phyloP scores from a whole-genome alignment of 2,113 vertebrate species.

The Gymnocephalus cernua region DNA sequence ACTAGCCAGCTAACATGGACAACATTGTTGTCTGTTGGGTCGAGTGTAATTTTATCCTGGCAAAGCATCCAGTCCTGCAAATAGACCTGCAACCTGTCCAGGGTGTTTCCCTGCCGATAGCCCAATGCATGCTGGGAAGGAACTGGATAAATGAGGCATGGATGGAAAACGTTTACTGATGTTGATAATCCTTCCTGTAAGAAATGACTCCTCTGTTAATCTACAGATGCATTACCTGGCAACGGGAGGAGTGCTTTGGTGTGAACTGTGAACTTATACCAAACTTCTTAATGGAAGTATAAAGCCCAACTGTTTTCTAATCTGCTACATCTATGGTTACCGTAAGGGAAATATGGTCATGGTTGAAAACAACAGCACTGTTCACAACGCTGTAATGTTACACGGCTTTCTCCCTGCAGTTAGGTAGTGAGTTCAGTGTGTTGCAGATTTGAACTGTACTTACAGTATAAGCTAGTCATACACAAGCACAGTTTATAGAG shows the following conservation, averaged over 20 bases:
- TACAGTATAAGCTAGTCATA: too few relatives aligned
- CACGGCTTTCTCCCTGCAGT: too few relatives aligned
- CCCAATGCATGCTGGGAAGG: constrained; percentile 32
- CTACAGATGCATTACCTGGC: constrained; percentile 20
- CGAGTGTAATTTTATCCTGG: constrained; percentile 40
- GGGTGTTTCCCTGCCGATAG: constrained; percentile 38
- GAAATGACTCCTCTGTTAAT: constrained; percentile 26
- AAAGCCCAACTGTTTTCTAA: too few relatives aligned
- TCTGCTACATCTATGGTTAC: too few relatives aligned
- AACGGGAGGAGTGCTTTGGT: background rate
- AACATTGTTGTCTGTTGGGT: constrained; percentile 45
- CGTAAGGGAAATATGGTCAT: too few relatives aligned
- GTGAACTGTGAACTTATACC: background rate
- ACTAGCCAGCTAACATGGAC: constrained; percentile 42
- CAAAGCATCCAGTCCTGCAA: background rate
- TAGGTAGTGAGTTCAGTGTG: too few relatives aligned
- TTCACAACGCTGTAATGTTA: too few relatives aligned
- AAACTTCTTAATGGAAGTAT: background rate
- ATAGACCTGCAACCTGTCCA: constrained; percentile 26
- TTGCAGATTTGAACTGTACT: too few relatives aligned
- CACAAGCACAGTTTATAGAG: too few relatives aligned
- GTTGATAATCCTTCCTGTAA: constrained; percentile 31
- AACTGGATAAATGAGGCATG: constrained; percentile 24
- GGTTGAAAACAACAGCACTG: too few relatives aligned
- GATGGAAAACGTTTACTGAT: constrained; percentile 18